These are phyloP conservation scores for Himalopsyche anomala DNA, from an alignment of 2,888 invertebrate genomes.

Conservation along the genomic window DNA sequence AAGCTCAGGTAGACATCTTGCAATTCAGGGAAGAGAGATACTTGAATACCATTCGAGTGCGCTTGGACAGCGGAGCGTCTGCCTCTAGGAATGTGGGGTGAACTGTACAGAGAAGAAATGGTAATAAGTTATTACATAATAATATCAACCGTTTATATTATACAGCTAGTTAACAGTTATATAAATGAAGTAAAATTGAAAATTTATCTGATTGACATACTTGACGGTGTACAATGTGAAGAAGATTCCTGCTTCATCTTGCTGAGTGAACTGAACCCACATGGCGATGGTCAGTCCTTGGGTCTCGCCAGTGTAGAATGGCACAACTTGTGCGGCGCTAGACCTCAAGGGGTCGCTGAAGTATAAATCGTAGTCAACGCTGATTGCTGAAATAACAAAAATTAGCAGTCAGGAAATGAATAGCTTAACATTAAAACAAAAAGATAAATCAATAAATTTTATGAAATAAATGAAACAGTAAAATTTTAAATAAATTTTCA, in stretches of 20 bases:
- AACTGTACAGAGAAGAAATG: slow-evolving; percentile 74
- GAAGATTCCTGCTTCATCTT: slow-evolving; percentile 95
- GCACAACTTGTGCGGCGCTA: slow-evolving; percentile 94
- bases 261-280: slow-evolving; percentile 97
- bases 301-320: slow-evolving; percentile 87
- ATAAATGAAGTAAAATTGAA: too few species aligned
- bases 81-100: slow-evolving; percentile 86
- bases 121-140: slow-evolving; percentile 9
- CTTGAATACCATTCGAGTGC: slow-evolving; percentile 94
- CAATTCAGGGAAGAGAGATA: slow-evolving; percentile 91
- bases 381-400: slow-evolving; percentile 84
- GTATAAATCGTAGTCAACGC: slow-evolving; percentile 98
- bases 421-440: too few species aligned
- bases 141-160: neutral
- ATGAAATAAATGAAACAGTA: too few species aligned
- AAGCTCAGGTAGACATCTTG: slow-evolving; percentile 94
- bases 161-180: neutral
- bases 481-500: too few species aligned
- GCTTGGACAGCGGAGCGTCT: slow-evolving; percentile 92
- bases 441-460: too few species aligned
- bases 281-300: slow-evolving; percentile 92
- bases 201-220: slow-evolving; percentile 71
- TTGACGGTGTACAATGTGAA: slow-evolving; percentile 94
- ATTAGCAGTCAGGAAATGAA: neutral
- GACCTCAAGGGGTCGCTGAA: slow-evolving; percentile 94